phyloP scores from a whole-genome alignment of 1,140 invertebrate species.

The Lordiphosa mommai region DNA sequence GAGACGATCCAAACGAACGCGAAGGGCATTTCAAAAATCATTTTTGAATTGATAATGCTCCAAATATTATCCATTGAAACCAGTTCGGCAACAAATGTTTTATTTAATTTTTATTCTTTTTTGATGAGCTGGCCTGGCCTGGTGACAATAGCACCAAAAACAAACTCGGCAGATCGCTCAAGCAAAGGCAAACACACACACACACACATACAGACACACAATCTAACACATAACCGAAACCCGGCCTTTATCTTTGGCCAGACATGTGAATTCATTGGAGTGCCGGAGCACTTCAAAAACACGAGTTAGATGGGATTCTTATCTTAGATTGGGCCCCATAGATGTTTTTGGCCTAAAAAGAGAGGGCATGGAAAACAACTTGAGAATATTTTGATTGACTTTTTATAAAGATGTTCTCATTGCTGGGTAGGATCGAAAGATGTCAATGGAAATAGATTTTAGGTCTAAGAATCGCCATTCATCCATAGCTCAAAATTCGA shows the following conservation, averaged over 20 bases:
- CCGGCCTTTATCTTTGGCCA: constrained; percentile 9
- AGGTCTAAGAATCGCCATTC: no score
- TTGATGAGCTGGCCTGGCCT: constrained; percentile 1
- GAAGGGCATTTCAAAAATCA: constrained; percentile 44
- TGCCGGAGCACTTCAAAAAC: no score
- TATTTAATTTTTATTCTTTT: constrained; percentile 4
- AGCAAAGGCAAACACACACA: background rate
- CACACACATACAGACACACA: background rate
- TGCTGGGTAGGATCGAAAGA: background rate
- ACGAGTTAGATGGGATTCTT: constrained; percentile 1
- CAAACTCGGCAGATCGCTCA: constrained; percentile 1
- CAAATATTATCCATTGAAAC: constrained; percentile 17
- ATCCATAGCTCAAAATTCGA: no score
- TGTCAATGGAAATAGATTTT: no score
- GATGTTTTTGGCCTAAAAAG: constrained; percentile 35
- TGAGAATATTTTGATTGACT: constrained; percentile 25
- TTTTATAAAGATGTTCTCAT: constrained; percentile 6
- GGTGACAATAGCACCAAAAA: background rate
- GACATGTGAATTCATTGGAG: background rate
- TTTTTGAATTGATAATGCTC: constrained; percentile 39
- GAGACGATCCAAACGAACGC: constrained; percentile 26
- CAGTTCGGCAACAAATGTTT: constrained; percentile 8
- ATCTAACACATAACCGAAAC: constrained; percentile 8
- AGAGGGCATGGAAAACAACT: constrained; percentile 31
- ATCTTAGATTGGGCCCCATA: constrained; percentile 6